Evolutionary conservation across 1,140 invertebrate species (phyloP).

Genomic region (Polypedilum vanderplanki): DNA sequence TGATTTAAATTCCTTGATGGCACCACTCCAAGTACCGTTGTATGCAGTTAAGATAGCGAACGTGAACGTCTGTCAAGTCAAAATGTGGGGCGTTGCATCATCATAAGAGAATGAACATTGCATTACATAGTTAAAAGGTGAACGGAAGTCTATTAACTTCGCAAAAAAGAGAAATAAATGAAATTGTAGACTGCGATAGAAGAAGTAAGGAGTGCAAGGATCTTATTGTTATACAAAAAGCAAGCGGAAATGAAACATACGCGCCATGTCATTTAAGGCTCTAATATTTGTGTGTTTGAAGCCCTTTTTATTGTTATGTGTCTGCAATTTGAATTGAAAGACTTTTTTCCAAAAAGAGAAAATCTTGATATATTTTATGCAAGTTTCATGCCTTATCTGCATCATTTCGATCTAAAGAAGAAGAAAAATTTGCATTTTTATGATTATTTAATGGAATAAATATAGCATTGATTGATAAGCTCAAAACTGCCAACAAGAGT

Average conservation of each 20-base stretch:
- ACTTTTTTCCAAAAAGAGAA: too few relatives aligned
- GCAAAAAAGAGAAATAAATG: background rate
- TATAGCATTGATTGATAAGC: too few relatives aligned
- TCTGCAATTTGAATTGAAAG: conserved; percentile 16
- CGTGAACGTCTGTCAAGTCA: background rate
- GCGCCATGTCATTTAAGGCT: conserved; percentile 26
- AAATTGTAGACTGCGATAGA: background rate
- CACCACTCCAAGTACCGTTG: background rate
- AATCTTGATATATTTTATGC: too few relatives aligned
- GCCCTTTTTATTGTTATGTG: background rate
- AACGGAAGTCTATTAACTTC: conserved; percentile 22
- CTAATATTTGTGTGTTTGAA: background rate
- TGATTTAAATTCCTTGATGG: background rate
- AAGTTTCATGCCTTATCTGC: too few relatives aligned
- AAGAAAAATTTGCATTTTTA: too few relatives aligned
- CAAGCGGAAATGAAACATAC: conserved; percentile 25
- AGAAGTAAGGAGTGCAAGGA: background rate
- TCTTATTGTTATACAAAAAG: background rate
- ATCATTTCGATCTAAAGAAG: too few relatives aligned
- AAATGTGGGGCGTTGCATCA: conserved; percentile 16
- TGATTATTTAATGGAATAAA: too few relatives aligned
- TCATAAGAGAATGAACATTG: background rate
- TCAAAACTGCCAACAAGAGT: too few relatives aligned
- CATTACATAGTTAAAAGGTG: conserved; percentile 1
- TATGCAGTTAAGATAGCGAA: background rate